phyloP scores from a whole-genome alignment of 2,888 invertebrate genomes.

The Gasteruption jaculator region DNA sequence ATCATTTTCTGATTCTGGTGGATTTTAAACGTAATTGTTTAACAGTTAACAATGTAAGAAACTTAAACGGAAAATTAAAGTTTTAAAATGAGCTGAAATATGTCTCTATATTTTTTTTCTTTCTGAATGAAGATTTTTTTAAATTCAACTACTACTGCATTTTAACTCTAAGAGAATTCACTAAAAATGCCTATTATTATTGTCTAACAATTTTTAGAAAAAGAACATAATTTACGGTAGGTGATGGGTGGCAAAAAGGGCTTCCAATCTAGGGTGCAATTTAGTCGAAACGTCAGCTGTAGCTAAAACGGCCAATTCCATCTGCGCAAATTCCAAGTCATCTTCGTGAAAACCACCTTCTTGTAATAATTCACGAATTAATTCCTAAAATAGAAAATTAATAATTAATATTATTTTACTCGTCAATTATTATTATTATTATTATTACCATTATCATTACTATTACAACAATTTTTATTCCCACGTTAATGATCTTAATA shows the following conservation, averaged over 20 bases:
- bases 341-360: conserved; percentile 48
- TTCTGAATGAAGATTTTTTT: too few relatives aligned
- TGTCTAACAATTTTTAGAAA: too few relatives aligned
- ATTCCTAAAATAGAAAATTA: conserved; percentile 31
- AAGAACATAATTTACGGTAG: conserved; percentile 29
- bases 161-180: too few relatives aligned
- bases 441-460: not conserved
- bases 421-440: not conserved
- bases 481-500: too few relatives aligned
- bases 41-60: too few relatives aligned
- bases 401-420: conserved; percentile 5
- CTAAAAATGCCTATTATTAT: too few relatives aligned
- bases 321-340: conserved; percentile 44
- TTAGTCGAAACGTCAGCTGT: conserved; percentile 38
- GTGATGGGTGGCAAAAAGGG: conserved; percentile 39
- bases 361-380: conserved; percentile 42
- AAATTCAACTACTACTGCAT: too few relatives aligned
- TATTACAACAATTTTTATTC: not conserved
- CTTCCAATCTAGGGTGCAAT: conserved; percentile 42
- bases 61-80: too few relatives aligned
- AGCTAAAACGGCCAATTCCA: conserved; percentile 37
- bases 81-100: too few relatives aligned
- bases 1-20: too few relatives aligned
- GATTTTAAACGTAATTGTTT: too few relatives aligned
- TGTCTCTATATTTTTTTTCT: too few relatives aligned